phyloP scores from a whole-genome alignment of 2,113 vertebrate species.

The Trinectes maculatus region DNA sequence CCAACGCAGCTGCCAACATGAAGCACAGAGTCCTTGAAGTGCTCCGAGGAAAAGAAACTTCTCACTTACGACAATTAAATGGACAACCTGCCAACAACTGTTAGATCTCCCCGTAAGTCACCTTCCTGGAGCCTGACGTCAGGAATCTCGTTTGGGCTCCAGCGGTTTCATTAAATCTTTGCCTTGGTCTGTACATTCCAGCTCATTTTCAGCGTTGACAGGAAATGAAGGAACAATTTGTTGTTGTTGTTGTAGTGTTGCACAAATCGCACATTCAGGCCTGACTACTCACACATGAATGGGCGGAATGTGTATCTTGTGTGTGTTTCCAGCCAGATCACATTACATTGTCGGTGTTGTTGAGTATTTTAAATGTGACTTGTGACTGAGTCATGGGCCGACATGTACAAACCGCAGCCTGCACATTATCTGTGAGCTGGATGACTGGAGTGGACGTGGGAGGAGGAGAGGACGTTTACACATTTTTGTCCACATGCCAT shows the following conservation, averaged over 20 bases:
- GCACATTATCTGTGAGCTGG: neutral
- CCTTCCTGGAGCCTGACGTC: neutral
- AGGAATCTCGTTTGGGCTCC: conserved; percentile 22
- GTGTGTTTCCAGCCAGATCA: conserved; percentile 46
- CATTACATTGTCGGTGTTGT: conserved; percentile 28
- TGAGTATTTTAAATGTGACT: conserved; percentile 32
- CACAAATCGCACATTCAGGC: conserved; percentile 27
- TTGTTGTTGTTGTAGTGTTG: conserved; percentile 14
- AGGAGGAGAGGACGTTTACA: conserved; percentile 20
- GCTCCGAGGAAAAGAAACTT: too few species aligned
- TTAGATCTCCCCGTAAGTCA: neutral
- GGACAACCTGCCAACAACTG: too few species aligned
- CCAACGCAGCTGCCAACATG: too few species aligned
- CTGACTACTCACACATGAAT: conserved; percentile 52
- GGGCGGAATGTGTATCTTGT: conserved; percentile 44
- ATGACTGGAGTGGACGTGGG: conserved; percentile 18
- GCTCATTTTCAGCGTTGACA: conserved; percentile 43
- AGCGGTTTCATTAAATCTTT: conserved; percentile 21
- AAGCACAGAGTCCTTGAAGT: too few species aligned
- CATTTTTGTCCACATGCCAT: too few species aligned
- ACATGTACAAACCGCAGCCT: conserved; percentile 15
- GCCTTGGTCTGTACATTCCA: conserved; percentile 27
- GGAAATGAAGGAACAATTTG: conserved; percentile 48
- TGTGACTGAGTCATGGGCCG: conserved; percentile 42
- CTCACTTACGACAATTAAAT: too few species aligned